phyloP scores from a whole-genome alignment of 1,140 invertebrate species.

The Drosophila burlai region DNA sequence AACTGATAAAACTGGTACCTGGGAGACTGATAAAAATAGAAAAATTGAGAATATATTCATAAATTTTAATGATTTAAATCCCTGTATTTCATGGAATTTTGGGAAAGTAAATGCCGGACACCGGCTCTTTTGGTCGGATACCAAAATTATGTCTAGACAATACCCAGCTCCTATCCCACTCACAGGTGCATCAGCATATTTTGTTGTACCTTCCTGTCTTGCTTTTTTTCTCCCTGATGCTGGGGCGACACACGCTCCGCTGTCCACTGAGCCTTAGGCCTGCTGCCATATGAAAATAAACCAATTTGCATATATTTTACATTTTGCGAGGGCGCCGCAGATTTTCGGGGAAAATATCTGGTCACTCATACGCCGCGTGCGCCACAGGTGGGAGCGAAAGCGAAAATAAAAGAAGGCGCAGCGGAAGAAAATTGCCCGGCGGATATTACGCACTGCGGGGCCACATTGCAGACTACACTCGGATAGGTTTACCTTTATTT shows the following conservation, averaged over 20 bases:
- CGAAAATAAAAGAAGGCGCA: neutral
- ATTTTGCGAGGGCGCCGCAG: slow-evolving; percentile 23
- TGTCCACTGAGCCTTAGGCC: slow-evolving; percentile 22
- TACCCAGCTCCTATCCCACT: neutral
- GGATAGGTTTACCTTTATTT: neutral
- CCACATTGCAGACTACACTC: neutral
- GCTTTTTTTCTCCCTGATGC: slow-evolving; percentile 6
- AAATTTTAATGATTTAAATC: slow-evolving; percentile 1
- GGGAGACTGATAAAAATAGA: too few species aligned
- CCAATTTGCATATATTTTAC: slow-evolving; percentile 79
- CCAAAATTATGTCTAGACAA: slow-evolving; percentile 75
- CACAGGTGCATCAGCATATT: slow-evolving; percentile 34
- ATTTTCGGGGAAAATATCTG: slow-evolving; percentile 51
- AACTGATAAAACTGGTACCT: neutral
- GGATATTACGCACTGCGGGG: slow-evolving; percentile 57
- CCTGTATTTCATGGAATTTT: slow-evolving; percentile 17
- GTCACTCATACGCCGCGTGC: slow-evolving; percentile 60
- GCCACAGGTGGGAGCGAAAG: slow-evolving; percentile 62
- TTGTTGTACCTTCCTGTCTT: slow-evolving; percentile 13
- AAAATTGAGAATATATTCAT: slow-evolving; percentile 3
- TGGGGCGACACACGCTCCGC: slow-evolving; percentile 52
- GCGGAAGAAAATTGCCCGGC: slow-evolving; percentile 50
- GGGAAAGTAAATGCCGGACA: slow-evolving; percentile 5
- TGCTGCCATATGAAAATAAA: slow-evolving; percentile 72
- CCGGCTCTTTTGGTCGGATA: slow-evolving; percentile 9